Evolutionary conservation across 2,113 vertebrate genomes (phyloP), one percentile per base, ranked within the genome.

Genomic region (Barnardius zonarius): DNA sequence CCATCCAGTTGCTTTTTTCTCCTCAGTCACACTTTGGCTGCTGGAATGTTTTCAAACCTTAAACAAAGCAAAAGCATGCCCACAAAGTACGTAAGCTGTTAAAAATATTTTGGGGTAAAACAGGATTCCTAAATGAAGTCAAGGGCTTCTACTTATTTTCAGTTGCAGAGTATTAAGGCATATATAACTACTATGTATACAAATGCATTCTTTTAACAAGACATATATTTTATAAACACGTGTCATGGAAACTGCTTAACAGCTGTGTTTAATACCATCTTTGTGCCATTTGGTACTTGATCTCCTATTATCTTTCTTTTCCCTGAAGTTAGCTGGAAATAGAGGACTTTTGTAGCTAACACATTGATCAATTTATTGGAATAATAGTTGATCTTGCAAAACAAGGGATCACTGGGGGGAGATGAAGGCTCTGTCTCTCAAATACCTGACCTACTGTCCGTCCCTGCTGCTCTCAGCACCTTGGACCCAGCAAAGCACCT

Each of bases 381-480:
- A 48, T 70, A 90, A 52, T 22, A 80, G 17, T 25, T 76, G 31
- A 39, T 74, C 31, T 80, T 31, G 17, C 64, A 83, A 93, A 70
- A 15, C n/a, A 55, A 63, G 43, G 37, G 43, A 52, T 49, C 0
- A 0, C 20, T 0, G 1, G 13, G 20, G 18, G 12, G 10, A 1
- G 0, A 9, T 11, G 23, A 20, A 57, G 70, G 33, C 46, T 81
- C 22, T 64, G 44, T 67, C 51, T 80, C 10, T 1, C n/a, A 57
- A n/a, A 64, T 12, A 49, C 44, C 24, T 15, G 33, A 70, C 27
- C 52, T 27, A 6, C 8, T 41, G 24, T 12, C 9, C 8, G 15
- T 59, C 15, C 4, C 10, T 17, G 20, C 54, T 43, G 18, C 27
- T 35, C 17, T 74, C 11, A 2, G 82, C n/a, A 35, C 31, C 35